A percentile compares a stretch with the other conserved stretches of the same genome.
Evolutionary conservation across 2,797 vertebrate genomes (phyloP).

Genomic region (Macropodus opercularis): DNA sequence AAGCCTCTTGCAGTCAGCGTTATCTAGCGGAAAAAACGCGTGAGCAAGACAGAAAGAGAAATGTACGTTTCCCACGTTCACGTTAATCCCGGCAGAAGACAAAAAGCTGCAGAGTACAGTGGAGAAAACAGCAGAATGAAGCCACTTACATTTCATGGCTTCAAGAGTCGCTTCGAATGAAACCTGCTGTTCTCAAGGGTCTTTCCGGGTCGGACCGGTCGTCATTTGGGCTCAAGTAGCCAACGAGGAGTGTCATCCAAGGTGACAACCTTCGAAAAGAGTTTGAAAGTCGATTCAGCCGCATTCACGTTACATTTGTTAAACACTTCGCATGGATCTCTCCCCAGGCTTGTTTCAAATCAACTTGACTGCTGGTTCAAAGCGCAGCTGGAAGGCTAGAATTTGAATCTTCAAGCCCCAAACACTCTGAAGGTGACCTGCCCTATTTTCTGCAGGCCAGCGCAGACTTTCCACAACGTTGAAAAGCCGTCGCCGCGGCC

Average conservation of each 20-base stretch:
- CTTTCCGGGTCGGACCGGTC: background rate
- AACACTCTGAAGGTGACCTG: slow-evolving; percentile 32
- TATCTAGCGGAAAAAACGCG: slow-evolving; percentile 16
- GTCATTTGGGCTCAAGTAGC: background rate
- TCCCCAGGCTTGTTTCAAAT: slow-evolving; percentile 14
- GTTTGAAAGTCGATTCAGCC: slow-evolving; percentile 1
- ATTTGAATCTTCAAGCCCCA: slow-evolving; percentile 29
- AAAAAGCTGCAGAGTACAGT: slow-evolving; percentile 15
- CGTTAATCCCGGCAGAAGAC: slow-evolving; percentile 22
- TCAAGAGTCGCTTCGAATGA: background rate
- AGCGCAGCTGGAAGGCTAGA: slow-evolving; percentile 8
- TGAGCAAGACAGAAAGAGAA: slow-evolving; percentile 20
- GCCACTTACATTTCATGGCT: slow-evolving; percentile 7
- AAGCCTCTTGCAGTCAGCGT: slow-evolving; percentile 34
- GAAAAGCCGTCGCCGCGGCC: slow-evolving; percentile 35
- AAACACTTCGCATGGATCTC: background rate
- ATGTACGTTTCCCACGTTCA: slow-evolving; percentile 14
- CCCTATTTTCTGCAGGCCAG: slow-evolving; percentile 37
- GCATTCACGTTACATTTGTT: slow-evolving; percentile 5
- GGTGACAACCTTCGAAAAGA: no score
- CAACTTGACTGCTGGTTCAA: slow-evolving; percentile 7
- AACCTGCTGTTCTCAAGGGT: background rate
- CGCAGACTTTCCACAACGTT: slow-evolving; percentile 17
- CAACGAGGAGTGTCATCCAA: background rate
- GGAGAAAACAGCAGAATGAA: background rate